Evolutionary conservation across 2,888 invertebrate genomes (phyloP).

Genomic region (Melipona bicolor): DNA sequence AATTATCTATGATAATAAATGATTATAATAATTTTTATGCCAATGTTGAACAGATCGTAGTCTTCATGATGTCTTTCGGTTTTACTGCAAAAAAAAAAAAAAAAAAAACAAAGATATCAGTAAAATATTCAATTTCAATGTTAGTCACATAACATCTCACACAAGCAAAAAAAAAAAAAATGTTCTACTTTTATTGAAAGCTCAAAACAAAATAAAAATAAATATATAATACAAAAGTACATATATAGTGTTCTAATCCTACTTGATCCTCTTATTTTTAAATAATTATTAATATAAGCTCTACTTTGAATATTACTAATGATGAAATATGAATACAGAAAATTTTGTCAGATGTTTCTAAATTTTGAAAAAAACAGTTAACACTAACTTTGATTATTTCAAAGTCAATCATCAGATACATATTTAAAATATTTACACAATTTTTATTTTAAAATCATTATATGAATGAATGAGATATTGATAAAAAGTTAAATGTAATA

Average conservation of each 20-base stretch:
- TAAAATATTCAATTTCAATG: constrained; percentile 6
- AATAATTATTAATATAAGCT: not conserved
- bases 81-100: constrained; percentile 79
- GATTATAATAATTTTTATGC: constrained; percentile 80
- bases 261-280: not conserved
- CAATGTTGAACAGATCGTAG: constrained; percentile 73
- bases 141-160: constrained; percentile 12
- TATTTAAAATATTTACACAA: not conserved
- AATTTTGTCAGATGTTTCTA: not conserved
- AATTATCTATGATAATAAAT: constrained; percentile 68
- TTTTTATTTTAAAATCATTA: not conserved
- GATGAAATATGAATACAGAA: not conserved
- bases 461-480: not conserved
- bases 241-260: not conserved
- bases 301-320: too few species aligned
- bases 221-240: not conserved
- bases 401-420: not conserved
- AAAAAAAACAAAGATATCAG: constrained; percentile 27
- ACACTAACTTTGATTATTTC: not conserved
- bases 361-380: not conserved
- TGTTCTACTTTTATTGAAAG: constrained; percentile 8
- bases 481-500: not conserved
- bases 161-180: constrained; percentile 44
- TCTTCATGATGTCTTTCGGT: constrained; percentile 74
- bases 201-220: not conserved